Percentiles rank a stretch among this genome's conserved stretches.
Evolutionary conservation across 2,888 invertebrate species (phyloP).

Genomic region (Synergus gifuensis): DNA sequence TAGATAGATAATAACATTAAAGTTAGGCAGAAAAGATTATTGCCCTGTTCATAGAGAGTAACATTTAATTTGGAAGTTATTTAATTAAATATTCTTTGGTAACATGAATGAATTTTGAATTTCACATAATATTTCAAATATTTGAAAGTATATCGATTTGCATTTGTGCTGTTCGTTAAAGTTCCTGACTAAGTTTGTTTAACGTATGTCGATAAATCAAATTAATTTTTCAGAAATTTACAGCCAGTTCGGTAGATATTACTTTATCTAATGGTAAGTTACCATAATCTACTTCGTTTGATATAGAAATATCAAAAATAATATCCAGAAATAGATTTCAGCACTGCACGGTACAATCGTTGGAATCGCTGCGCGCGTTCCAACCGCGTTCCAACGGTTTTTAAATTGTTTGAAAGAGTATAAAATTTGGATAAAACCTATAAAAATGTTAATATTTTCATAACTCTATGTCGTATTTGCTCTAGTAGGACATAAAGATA

Average conservation of each 20-base stretch:
- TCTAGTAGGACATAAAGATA: not conserved
- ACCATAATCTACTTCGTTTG: not conserved
- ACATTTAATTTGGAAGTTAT: not conserved
- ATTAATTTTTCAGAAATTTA: not conserved
- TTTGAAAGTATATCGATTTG: not conserved
- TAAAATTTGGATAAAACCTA: too few relatives aligned
- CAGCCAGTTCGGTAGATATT: not conserved
- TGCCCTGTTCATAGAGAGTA: not conserved
- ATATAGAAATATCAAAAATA: not conserved
- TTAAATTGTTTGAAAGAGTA: too few relatives aligned
- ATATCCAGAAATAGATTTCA: not conserved
- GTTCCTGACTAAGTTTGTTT: not conserved
- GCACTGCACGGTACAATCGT: not conserved
- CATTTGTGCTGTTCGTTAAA: not conserved
- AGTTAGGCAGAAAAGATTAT: not conserved
- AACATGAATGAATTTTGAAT: not conserved
- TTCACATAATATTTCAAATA: not conserved
- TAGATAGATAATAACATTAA: not conserved
- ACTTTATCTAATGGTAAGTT: not conserved
- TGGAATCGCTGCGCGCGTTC: too few relatives aligned
- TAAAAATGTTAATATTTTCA: too few relatives aligned
- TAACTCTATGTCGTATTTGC: too few relatives aligned
- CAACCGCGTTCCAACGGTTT: too few relatives aligned
- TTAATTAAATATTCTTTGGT: not conserved
- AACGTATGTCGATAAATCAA: not conserved